Evolutionary conservation across 2,113 vertebrate genomes (phyloP).

Genomic region (Sphyrna mokarran): DNA sequence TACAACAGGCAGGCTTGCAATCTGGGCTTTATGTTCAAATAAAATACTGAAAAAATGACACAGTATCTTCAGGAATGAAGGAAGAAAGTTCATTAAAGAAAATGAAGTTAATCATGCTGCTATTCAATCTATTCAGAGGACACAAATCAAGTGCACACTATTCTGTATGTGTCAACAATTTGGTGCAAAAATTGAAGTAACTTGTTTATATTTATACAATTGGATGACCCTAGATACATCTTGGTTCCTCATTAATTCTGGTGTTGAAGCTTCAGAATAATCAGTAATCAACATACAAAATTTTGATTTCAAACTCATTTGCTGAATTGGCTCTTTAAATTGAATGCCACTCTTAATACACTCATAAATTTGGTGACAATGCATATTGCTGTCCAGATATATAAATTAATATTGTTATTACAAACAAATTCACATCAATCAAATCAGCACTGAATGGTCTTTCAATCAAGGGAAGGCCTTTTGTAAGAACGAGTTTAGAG

Average conservation of each 20-base stretch:
- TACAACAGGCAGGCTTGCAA: background rate
- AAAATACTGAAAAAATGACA: background rate
- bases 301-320: background rate
- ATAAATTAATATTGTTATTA: background rate
- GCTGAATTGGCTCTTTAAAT: background rate
- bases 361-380: background rate
- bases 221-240: background rate
- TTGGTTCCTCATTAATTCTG: background rate
- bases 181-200: background rate
- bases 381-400: background rate
- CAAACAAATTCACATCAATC: background rate
- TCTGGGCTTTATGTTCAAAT: background rate
- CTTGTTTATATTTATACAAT: background rate
- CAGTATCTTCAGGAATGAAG: background rate
- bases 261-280: background rate
- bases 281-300: background rate
- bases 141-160: background rate
- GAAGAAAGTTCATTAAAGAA: background rate
- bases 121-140: background rate
- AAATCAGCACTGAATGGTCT: background rate
- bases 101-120: background rate
- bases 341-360: background rate
- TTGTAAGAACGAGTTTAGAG: too few relatives aligned
- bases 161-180: background rate
- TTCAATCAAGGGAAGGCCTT: background rate